These are phyloP conservation scores for Benitochromis conjunctus DNA, from an alignment of 2,113 vertebrate genomes.

Conservation along the genomic window DNA sequence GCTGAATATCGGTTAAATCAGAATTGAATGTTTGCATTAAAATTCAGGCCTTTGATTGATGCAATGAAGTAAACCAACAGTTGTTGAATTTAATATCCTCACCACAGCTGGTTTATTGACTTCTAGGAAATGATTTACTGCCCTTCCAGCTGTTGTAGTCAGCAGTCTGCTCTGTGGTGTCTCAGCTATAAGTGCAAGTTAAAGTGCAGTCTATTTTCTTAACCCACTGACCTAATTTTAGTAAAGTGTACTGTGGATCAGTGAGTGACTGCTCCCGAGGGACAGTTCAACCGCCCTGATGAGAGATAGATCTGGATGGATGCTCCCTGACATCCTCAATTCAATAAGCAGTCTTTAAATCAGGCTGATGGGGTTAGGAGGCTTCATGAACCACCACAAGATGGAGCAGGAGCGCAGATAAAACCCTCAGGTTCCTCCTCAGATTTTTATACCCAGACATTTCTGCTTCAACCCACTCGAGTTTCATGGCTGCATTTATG, in stretches of 20 bases:
- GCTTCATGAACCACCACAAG: conserved; percentile 23
- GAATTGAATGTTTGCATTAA: background rate
- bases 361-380: background rate
- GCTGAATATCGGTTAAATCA: background rate
- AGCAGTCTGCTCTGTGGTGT: background rate
- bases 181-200: background rate
- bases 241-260: background rate
- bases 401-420: conserved; percentile 31
- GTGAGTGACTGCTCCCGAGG: conserved; percentile 2
- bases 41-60: background rate
- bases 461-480: background rate
- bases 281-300: background rate
- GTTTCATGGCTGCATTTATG: background rate
- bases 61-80: background rate
- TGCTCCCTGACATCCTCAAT: conserved; percentile 13
- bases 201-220: background rate
- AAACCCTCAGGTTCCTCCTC: background rate
- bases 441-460: background rate
- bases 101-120: background rate
- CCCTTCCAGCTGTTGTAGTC: background rate
- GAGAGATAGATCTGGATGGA: conserved; percentile 11
- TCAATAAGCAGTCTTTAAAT: conserved; percentile 31
- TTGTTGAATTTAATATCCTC: background rate
- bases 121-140: background rate
- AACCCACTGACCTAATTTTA: conserved; percentile 10